phyloP scores from a whole-genome alignment of 2,113 vertebrate species.

The Leucoraja erinaceus region DNA sequence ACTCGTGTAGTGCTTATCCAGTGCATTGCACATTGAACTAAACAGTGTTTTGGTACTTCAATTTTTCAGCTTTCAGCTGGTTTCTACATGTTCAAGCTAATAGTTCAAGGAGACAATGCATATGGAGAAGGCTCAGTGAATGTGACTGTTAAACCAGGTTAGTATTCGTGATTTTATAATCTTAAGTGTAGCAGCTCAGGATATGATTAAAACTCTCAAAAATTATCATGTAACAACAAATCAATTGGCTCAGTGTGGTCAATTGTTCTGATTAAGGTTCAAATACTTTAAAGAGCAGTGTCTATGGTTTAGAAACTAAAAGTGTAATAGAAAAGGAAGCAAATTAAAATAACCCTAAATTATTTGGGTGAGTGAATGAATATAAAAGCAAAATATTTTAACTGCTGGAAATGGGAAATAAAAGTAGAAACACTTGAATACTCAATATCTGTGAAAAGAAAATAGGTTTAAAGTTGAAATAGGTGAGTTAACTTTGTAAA shows the following conservation, averaged over 20 bases:
- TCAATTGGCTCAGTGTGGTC: background rate
- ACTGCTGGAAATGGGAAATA: too few species aligned
- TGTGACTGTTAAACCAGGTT: constrained; percentile 91
- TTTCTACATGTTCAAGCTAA: constrained; percentile 86
- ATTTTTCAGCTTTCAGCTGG: constrained; percentile 80
- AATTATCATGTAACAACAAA: background rate
- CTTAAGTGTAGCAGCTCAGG: background rate
- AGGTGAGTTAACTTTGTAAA: too few species aligned
- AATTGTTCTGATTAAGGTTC: too few species aligned
- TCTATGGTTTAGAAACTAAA: background rate
- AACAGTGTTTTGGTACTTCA: constrained; percentile 37
- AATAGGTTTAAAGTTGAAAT: too few species aligned
- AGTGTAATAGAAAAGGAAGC: background rate
- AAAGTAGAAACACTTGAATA: too few species aligned
- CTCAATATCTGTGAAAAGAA: too few species aligned
- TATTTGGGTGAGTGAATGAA: background rate
- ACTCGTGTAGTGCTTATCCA: background rate
- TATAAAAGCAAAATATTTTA: background rate
- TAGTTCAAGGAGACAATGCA: constrained; percentile 68
- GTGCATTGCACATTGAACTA: background rate
- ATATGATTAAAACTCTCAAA: background rate
- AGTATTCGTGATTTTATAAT: constrained; percentile 39
- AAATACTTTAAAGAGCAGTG: too few species aligned
- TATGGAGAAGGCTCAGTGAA: constrained; percentile 87
- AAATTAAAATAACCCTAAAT: background rate